Percentiles rank a stretch among this genome's conserved stretches.
These are phyloP conservation scores for Oenanthe melanoleuca DNA, from an alignment of 2,113 vertebrate genomes.

Conservation along the genomic window DNA sequence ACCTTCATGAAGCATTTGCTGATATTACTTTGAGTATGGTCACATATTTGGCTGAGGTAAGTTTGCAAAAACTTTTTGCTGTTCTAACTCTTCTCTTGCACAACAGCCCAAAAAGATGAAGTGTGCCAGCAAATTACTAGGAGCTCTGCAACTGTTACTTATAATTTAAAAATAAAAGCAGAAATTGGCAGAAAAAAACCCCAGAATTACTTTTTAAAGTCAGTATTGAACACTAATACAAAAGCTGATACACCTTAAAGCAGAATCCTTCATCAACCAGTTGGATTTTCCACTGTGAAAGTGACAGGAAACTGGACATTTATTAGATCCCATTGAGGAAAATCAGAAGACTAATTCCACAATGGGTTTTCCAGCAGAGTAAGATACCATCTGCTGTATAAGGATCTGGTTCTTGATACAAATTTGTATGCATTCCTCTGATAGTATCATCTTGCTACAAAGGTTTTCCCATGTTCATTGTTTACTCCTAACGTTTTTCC, in stretches of 20 bases:
- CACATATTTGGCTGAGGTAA: constrained; percentile 95
- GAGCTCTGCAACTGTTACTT: neutral
- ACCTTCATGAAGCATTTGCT: constrained; percentile 94
- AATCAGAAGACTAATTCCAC: neutral
- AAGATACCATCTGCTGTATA: neutral
- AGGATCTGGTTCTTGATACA: neutral
- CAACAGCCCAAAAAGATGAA: neutral
- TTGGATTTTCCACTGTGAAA: neutral
- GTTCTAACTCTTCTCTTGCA: neutral
- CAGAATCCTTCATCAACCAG: neutral
- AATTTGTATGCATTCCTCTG: neutral
- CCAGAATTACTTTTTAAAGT: neutral
- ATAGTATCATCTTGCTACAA: neutral
- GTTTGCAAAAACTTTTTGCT: neutral
- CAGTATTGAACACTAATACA: neutral
- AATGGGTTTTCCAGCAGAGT: neutral
- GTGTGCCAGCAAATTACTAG: neutral
- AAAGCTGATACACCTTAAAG: neutral
- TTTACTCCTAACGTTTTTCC: neutral
- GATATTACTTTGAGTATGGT: constrained; percentile 95
- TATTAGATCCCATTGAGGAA: neutral
- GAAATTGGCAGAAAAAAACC: neutral
- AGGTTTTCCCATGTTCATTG: neutral
- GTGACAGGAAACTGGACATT: neutral
- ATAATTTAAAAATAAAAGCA: neutral